phyloP scores from a whole-genome alignment of 1,140 invertebrate genomes.

The Bradynema listronoti region DNA sequence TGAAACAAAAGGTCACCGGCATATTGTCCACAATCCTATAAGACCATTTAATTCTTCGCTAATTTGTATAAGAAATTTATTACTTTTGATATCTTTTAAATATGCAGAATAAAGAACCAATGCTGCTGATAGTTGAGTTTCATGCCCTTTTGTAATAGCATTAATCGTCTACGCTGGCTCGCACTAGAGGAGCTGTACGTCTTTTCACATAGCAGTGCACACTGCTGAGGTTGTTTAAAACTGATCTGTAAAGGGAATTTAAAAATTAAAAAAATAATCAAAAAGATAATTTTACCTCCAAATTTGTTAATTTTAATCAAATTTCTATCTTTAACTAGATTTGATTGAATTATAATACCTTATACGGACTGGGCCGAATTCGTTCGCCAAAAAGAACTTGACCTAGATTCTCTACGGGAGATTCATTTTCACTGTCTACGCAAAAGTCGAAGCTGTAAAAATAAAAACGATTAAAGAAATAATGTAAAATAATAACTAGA shows the following conservation, averaged over 20 bases:
- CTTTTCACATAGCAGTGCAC: constrained; percentile 69
- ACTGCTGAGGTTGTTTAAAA: constrained; percentile 68
- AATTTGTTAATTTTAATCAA: constrained; percentile 13
- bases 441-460: constrained; percentile 86
- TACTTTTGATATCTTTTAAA: too few relatives aligned
- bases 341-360: too few relatives aligned
- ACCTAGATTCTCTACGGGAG: constrained; percentile 92
- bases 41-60: neutral
- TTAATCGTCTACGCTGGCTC: constrained; percentile 68
- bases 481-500: constrained; percentile 25
- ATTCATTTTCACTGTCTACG: constrained; percentile 65
- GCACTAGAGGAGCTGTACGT: constrained; percentile 67
- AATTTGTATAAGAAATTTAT: constrained; percentile 2
- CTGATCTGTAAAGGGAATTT: constrained; percentile 59
- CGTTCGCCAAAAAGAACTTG: constrained; percentile 97
- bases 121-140: constrained; percentile 96
- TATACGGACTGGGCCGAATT: constrained; percentile 82
- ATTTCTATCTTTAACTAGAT: too few relatives aligned
- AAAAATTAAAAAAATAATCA: constrained; percentile 5
- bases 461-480: too few relatives aligned
- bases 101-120: too few relatives aligned
- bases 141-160: constrained; percentile 80
- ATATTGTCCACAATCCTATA: constrained; percentile 76
- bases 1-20: constrained; percentile 85
- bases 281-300: neutral